Evolutionary conservation across 2,113 vertebrate species (phyloP).

Genomic region (Tapirus terrestris): DNA sequence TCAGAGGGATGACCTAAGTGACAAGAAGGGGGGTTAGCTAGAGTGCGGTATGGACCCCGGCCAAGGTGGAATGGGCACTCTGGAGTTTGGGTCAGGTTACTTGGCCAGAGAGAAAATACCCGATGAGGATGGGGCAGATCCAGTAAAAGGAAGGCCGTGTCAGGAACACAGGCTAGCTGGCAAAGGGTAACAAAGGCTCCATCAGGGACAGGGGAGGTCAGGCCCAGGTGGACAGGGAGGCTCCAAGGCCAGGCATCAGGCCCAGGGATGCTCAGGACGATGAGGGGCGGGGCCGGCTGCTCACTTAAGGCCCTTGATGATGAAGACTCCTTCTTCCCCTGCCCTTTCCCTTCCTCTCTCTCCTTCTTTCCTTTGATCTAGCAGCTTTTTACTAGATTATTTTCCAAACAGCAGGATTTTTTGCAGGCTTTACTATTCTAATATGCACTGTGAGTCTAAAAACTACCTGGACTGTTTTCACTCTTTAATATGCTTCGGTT

Average conservation of each 20-base stretch:
- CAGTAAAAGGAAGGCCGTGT: not conserved
- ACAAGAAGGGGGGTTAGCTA: not conserved
- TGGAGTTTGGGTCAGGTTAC: not conserved
- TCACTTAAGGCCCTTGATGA: not conserved
- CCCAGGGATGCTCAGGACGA: not conserved
- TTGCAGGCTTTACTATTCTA: not conserved
- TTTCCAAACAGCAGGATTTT: not conserved
- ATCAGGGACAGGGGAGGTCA: rapidly evolving
- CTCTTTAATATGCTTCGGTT: not conserved
- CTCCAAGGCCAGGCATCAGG: not conserved
- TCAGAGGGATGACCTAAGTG: not conserved
- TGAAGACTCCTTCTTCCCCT: not conserved
- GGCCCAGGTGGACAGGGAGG: not conserved
- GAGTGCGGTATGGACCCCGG: too few species aligned
- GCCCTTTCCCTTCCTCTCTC: too few species aligned
- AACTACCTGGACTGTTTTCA: rapidly evolving
- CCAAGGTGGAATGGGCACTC: not conserved
- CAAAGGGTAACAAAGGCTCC: not conserved
- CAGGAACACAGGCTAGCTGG: too few species aligned
- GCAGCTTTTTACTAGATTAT: not conserved
- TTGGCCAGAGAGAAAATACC: not conserved
- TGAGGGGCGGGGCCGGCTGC: not conserved
- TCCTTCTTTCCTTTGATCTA: not conserved
- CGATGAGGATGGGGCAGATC: not conserved
- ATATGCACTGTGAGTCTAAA: not conserved